Conservation (phyloP, 2,113 vertebrate species). For the Phainopepla nitens region DNA sequence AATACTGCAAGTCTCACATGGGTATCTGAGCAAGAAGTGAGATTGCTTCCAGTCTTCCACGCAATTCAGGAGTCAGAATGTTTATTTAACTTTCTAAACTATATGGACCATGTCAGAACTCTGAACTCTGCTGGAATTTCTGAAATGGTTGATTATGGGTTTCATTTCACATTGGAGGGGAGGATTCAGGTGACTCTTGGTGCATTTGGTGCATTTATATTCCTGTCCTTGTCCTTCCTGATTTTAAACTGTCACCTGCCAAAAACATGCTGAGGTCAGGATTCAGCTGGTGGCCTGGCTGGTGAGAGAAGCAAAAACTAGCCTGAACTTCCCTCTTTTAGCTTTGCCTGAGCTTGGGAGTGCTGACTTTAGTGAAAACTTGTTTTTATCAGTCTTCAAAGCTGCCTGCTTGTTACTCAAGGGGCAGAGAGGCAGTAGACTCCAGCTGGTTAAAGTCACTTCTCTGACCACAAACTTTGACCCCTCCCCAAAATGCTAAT, state of each 20-base stretch:
- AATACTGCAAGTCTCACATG: background rate
- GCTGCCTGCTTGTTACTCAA: background rate
- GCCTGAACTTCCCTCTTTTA: conserved; percentile 12
- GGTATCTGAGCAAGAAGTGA: background rate
- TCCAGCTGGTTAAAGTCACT: background rate
- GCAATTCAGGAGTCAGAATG: background rate
- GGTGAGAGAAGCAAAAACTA: background rate
- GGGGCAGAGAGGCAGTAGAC: background rate
- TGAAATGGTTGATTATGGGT: background rate
- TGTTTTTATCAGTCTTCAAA: conserved; percentile 33
- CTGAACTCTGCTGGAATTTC: conserved; percentile 13
- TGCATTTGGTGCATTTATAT: background rate
- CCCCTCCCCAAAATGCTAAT: background rate
- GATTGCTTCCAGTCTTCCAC: background rate
- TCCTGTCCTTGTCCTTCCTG: background rate
- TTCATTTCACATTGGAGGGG: background rate
- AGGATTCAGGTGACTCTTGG: background rate
- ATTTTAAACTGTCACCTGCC: background rate
- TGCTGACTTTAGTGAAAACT: conserved; percentile 53
- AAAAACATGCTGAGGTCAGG: conserved; percentile 32
- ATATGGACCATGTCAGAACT: background rate
- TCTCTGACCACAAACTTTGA: background rate
- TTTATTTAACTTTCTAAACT: conserved; percentile 14
- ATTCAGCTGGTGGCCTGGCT: background rate
- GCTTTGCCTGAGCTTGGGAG: background rate